Conservation (phyloP, 2,888 invertebrate genomes). For the Venustoraphidia nigricollis region DNA sequence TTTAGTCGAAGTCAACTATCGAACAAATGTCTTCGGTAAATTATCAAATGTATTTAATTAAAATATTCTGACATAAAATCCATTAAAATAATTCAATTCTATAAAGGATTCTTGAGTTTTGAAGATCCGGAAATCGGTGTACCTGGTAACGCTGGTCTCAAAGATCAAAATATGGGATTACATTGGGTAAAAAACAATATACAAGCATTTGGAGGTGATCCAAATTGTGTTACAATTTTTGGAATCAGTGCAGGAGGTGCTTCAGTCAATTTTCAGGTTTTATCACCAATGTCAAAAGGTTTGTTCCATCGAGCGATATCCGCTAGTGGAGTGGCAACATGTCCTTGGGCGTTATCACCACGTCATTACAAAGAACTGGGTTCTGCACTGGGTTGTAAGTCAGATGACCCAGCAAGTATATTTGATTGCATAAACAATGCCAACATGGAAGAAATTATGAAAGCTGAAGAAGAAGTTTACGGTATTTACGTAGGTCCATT, state of each 20-base stretch:
- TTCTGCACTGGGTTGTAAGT: conserved; percentile 20
- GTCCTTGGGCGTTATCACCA: conserved; percentile 35
- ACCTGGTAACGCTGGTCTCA: conserved; percentile 25
- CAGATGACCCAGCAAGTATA: conserved; percentile 19
- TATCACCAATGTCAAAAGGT: conserved; percentile 28
- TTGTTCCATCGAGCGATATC: conserved; percentile 47
- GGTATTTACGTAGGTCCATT: no score
- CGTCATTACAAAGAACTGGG: conserved; percentile 20
- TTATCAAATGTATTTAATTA: no score
- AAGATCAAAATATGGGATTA: conserved; percentile 23
- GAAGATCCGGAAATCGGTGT: conserved; percentile 19
- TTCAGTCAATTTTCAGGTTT: conserved; percentile 24
- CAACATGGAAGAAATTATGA: conserved; percentile 18
- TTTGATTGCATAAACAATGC: conserved; percentile 22
- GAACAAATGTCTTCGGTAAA: conserved; percentile 24
- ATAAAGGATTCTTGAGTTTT: conserved; percentile 23
- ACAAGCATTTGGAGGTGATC: conserved; percentile 23
- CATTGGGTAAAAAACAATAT: conserved; percentile 24
- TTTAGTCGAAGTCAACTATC: conserved; percentile 29
- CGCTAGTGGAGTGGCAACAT: conserved; percentile 41
- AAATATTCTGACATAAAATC: no score
- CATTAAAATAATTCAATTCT: neutral
- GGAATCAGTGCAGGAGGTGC: conserved; percentile 25
- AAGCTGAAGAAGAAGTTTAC: no score
- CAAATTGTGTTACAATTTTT: conserved; percentile 22